Evolutionary conservation across 2,797 vertebrate species (phyloP).

Genomic region (Parambassis ranga): DNA sequence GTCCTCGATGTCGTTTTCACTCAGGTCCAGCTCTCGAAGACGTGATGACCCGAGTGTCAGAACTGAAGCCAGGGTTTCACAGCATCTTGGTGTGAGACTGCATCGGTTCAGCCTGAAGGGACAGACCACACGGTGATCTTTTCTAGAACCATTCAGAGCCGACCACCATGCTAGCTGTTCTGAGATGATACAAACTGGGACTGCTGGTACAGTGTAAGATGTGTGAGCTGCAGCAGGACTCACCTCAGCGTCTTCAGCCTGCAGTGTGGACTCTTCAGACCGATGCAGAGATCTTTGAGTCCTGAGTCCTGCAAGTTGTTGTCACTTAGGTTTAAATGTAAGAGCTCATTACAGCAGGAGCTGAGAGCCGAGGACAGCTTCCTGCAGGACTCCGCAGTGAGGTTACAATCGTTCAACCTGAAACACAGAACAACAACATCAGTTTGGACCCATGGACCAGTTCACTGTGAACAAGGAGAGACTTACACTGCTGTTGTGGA

Average conservation of each 20-base stretch:
- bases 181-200: too few relatives aligned
- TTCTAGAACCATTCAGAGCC: too few relatives aligned
- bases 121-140: neutral
- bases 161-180: too few relatives aligned
- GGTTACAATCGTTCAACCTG: slow-evolving; percentile 23
- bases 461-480: neutral
- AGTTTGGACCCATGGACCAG: neutral
- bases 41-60: neutral
- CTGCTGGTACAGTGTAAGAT: too few relatives aligned
- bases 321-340: slow-evolving; percentile 13
- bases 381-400: neutral
- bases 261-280: slow-evolving; percentile 1
- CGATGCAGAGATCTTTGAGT: neutral
- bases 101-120: slow-evolving; percentile 19
- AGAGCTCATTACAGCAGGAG: neutral
- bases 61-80: neutral
- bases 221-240: neutral
- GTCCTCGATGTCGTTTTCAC: slow-evolving; percentile 17
- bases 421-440: neutral
- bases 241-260: slow-evolving; percentile 2
- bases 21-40: slow-evolving; percentile 22
- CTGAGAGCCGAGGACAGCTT: neutral
- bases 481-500: slow-evolving; percentile 18
- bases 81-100: slow-evolving; percentile 2
- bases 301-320: slow-evolving; percentile 8